Conservation (phyloP, 2,888 invertebrate species). For the Asteroscopus sphinx region DNA sequence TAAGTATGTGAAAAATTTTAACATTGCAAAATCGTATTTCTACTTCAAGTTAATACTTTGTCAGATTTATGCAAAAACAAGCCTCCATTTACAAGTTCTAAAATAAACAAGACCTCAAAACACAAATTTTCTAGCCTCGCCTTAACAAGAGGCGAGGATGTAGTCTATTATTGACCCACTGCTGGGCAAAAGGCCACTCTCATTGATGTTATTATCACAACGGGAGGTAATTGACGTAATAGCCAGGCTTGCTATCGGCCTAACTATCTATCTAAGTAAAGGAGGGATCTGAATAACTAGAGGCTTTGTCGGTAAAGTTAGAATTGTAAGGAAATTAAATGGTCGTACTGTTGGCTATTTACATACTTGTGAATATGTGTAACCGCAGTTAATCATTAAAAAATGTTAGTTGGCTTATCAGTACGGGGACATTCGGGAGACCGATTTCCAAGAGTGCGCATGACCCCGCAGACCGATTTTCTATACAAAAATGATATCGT, state of each 20-base stretch:
- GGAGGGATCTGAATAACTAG: slow-evolving; percentile 48
- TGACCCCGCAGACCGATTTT: no score
- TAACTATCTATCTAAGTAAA: slow-evolving; percentile 50
- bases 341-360: neutral
- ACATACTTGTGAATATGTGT: neutral
- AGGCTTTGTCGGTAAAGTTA: slow-evolving; percentile 25
- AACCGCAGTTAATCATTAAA: no score
- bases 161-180: slow-evolving; percentile 61
- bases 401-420: no score
- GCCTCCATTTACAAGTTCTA: slow-evolving; percentile 3
- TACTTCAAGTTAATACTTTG: no score
- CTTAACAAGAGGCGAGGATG: slow-evolving; percentile 41
- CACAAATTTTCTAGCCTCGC: slow-evolving; percentile 28
- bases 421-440: no score
- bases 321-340: slow-evolving; percentile 15
- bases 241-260: slow-evolving; percentile 52
- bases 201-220: slow-evolving; percentile 64
- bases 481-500: no score
- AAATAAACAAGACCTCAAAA: slow-evolving; percentile 41
- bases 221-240: slow-evolving; percentile 66
- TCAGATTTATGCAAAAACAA: neutral
- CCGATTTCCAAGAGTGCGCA: no score
- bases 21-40: no score
- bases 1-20: no score
- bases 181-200: slow-evolving; percentile 57